phyloP scores from a whole-genome alignment of 1,140 invertebrate species.

The Aphidius ervi region DNA sequence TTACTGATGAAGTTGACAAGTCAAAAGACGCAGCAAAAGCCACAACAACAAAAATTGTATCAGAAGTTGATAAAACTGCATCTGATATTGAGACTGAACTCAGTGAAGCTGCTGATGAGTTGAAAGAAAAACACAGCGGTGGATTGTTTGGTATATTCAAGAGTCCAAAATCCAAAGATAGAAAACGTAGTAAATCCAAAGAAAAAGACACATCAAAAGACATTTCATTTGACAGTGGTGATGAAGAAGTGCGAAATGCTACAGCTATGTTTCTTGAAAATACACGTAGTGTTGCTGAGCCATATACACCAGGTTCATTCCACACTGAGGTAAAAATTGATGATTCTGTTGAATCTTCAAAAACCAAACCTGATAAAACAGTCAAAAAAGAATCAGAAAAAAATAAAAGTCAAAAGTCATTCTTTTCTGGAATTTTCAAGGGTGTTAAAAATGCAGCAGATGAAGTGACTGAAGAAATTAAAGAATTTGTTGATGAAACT shows the following conservation, averaged over 20 bases:
- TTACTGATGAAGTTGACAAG: background rate
- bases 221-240: conserved; percentile 31
- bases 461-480: conserved; percentile 24
- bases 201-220: conserved; percentile 37
- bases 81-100: conserved; percentile 5
- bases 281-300: conserved; percentile 7
- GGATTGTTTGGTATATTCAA: conserved; percentile 45
- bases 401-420: conserved; percentile 24
- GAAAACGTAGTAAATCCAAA: conserved; percentile 37
- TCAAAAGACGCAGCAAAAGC: background rate
- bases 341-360: conserved; percentile 10
- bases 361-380: conserved; percentile 23
- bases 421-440: conserved; percentile 30
- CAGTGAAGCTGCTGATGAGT: background rate
- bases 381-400: conserved; percentile 25
- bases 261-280: conserved; percentile 38
- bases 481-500: conserved; percentile 27
- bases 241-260: conserved; percentile 34
- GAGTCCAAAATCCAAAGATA: conserved; percentile 41
- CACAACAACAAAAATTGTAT: conserved; percentile 6
- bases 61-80: conserved; percentile 7
- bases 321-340: background rate
- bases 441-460: conserved; percentile 32
- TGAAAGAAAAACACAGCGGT: conserved; percentile 28
- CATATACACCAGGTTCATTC: too few species aligned